Conservation (phyloP, 2,888 invertebrate genomes). For the Eristalis arbustorum region DNA sequence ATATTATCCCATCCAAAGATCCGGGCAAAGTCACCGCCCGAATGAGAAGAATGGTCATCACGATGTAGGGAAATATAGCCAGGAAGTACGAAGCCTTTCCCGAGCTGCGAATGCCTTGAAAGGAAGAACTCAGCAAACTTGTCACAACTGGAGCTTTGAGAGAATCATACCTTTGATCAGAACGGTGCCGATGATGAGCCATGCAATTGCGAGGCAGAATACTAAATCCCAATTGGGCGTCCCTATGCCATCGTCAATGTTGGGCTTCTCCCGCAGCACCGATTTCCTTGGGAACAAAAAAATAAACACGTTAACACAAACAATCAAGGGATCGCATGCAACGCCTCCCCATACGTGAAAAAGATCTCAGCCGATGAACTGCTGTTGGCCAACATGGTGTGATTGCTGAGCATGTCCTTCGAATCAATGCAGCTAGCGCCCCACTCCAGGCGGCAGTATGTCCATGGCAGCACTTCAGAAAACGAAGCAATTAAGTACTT, state of each 20-base stretch:
- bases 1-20: constrained; percentile 83
- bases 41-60: constrained; percentile 83
- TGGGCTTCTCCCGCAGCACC: constrained; percentile 81
- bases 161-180: constrained; percentile 80
- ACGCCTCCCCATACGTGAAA: constrained; percentile 76
- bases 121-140: background rate
- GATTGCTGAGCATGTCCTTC: constrained; percentile 67
- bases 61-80: constrained; percentile 85
- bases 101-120: constrained; percentile 60
- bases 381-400: constrained; percentile 52
- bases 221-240: constrained; percentile 82
- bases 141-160: background rate
- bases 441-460: constrained; percentile 83
- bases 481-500: constrained; percentile 85
- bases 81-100: constrained; percentile 87
- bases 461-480: constrained; percentile 83
- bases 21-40: constrained; percentile 83
- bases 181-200: constrained; percentile 82
- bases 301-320: constrained; percentile 6
- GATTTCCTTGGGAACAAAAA: constrained; percentile 79
- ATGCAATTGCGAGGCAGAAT: constrained; percentile 82
- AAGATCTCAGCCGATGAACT: constrained; percentile 79
- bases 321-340: background rate
- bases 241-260: constrained; percentile 82
- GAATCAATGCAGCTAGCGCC: constrained; percentile 78